These are phyloP conservation scores for Ericerus pela DNA, from an alignment of 1,140 invertebrate species.

Conservation along the genomic window DNA sequence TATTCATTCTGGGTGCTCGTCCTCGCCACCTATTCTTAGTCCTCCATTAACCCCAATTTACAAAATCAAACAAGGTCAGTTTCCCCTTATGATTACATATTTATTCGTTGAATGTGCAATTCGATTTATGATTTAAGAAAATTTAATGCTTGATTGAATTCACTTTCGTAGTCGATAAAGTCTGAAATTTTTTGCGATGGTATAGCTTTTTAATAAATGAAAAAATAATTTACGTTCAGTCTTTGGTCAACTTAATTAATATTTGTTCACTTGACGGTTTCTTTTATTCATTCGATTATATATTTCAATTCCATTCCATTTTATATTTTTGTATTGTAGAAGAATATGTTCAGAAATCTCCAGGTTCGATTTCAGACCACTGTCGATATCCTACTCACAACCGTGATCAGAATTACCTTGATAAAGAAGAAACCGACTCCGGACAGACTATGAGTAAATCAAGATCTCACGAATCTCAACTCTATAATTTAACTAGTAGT, in stretches of 20 bases:
- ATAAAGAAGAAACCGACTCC: too few species aligned
- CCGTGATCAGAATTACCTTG: not conserved
- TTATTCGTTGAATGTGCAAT: too few species aligned
- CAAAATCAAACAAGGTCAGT: conserved; percentile 6
- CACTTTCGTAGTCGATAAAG: too few species aligned
- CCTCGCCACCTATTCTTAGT: not conserved
- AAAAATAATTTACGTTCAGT: too few species aligned
- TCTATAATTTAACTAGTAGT: conserved; percentile 37
- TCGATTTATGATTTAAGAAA: not conserved
- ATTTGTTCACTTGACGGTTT: too few species aligned
- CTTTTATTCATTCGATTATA: too few species aligned
- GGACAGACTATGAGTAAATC: conserved; percentile 63
- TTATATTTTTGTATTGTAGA: not conserved
- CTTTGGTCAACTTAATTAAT: too few species aligned
- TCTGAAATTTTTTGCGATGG: too few species aligned
- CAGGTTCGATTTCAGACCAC: not conserved
- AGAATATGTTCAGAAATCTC: conserved; percentile 1
- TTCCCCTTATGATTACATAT: too few species aligned
- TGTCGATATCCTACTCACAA: not conserved
- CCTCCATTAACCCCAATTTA: not conserved
- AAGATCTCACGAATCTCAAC: conserved; percentile 80
- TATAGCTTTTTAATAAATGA: too few species aligned
- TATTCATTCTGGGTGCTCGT: not conserved
- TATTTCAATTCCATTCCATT: too few species aligned
- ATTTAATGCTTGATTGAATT: too few species aligned